phyloP scores from a whole-genome alignment of 2,113 vertebrate species.

The Halichoerus grypus region DNA sequence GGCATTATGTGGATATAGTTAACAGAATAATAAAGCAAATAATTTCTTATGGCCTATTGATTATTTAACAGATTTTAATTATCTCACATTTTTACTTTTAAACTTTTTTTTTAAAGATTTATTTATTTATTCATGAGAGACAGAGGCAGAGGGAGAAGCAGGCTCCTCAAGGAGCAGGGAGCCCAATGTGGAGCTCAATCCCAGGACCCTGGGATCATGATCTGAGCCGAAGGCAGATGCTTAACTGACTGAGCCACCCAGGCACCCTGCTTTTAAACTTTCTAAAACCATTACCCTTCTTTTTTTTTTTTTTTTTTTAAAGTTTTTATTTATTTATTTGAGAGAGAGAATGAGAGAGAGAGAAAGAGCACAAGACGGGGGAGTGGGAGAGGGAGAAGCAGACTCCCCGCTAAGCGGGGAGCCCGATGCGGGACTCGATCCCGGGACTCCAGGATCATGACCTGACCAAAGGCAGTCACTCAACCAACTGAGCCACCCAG shows the following conservation, averaged over 20 bases:
- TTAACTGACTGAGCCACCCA: background rate
- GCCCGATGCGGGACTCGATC: background rate
- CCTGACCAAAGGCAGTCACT: background rate
- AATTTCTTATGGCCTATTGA: conserved; percentile 39
- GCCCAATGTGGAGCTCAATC: background rate
- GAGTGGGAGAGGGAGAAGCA: background rate
- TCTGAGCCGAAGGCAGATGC: background rate
- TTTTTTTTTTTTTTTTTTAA: no score
- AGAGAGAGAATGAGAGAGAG: no score
- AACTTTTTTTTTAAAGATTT: background rate
- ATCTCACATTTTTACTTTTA: conserved; percentile 59
- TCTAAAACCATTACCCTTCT: conserved; percentile 57
- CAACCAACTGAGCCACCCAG: background rate
- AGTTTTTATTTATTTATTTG: no score
- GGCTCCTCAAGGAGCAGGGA: background rate
- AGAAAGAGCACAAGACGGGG: no score
- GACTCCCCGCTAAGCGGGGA: background rate
- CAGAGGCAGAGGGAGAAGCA: background rate
- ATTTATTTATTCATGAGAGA: background rate
- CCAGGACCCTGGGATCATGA: background rate
- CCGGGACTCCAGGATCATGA: background rate
- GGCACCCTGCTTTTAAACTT: background rate
- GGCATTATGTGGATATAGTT: background rate
- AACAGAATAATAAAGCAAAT: conserved; percentile 62
- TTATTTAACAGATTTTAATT: conserved; percentile 55